These are phyloP conservation scores for Microcebus griseorufus DNA, from an alignment of 2,113 vertebrate genomes.

Conservation along the genomic window DNA sequence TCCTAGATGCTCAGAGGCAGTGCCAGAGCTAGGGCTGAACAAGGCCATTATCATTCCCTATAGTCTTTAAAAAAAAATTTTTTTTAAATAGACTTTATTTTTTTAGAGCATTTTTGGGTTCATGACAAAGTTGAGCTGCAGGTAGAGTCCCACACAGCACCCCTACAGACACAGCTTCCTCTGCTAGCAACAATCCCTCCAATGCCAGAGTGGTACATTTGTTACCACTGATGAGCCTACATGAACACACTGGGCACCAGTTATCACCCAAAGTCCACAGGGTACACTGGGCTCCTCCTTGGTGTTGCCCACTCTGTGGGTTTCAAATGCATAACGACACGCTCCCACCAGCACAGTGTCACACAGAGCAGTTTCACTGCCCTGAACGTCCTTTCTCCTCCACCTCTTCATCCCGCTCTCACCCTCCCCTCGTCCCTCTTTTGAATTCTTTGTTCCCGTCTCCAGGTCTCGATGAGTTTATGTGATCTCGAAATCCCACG, in stretches of 20 bases:
- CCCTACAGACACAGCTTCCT: background rate
- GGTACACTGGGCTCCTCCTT: background rate
- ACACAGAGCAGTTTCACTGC: fast-evolving
- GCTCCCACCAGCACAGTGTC: fast-evolving
- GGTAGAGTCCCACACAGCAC: background rate
- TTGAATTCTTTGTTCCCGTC: background rate
- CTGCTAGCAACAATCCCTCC: background rate
- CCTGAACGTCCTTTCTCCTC: background rate
- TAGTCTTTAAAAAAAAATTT: background rate
- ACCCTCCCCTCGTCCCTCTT: fast-evolving
- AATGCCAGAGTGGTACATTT: fast-evolving
- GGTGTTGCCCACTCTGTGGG: background rate
- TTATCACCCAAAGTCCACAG: background rate
- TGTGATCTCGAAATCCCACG: background rate
- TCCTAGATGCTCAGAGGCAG: background rate
- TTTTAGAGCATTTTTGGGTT: background rate
- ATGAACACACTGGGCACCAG: fast-evolving
- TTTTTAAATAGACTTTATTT: background rate
- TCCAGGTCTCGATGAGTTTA: background rate
- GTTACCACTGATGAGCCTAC: background rate
- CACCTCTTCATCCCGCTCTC: too few species aligned
- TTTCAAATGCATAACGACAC: background rate
- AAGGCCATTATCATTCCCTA: too few species aligned
- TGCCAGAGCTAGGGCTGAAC: background rate
- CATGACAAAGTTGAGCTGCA: background rate